Evolutionary conservation across 2,113 vertebrate species (phyloP).

Genomic region (Grammomys dolichurus): DNA sequence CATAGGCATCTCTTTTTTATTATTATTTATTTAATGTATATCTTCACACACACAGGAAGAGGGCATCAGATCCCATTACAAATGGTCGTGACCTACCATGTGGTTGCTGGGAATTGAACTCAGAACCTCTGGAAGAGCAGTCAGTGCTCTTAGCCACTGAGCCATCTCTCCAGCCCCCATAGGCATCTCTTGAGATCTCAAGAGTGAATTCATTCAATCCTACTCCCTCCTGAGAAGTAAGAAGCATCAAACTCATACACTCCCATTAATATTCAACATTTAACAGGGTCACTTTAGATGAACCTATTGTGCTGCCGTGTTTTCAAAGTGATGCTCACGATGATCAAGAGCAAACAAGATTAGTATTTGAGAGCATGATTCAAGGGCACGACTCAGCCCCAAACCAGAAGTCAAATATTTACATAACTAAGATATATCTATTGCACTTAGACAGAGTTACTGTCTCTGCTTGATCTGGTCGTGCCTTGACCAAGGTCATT

Average conservation of each 20-base stretch:
- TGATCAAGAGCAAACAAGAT: conserved; percentile 5
- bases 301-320: background rate
- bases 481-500: background rate
- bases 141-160: no score
- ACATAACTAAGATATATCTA: background rate
- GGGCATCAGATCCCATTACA: no score
- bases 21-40: no score
- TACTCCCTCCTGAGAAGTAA: background rate
- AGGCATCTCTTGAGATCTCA: background rate
- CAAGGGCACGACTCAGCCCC: background rate
- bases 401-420: conserved; percentile 10
- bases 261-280: background rate
- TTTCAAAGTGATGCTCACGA: background rate
- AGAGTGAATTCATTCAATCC: background rate
- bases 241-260: background rate
- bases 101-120: no score
- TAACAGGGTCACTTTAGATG: background rate
- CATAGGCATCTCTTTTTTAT: background rate
- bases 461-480: no score
- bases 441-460: background rate
- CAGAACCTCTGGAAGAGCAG: no score
- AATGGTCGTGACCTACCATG: no score
- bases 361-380: background rate
- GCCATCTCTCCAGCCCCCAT: no score
- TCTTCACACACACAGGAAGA: no score